Evolutionary conservation across 2,113 vertebrate species (phyloP), one percentile per base, ranked within the genome.

Genomic region (Saccopteryx leptura): DNA sequence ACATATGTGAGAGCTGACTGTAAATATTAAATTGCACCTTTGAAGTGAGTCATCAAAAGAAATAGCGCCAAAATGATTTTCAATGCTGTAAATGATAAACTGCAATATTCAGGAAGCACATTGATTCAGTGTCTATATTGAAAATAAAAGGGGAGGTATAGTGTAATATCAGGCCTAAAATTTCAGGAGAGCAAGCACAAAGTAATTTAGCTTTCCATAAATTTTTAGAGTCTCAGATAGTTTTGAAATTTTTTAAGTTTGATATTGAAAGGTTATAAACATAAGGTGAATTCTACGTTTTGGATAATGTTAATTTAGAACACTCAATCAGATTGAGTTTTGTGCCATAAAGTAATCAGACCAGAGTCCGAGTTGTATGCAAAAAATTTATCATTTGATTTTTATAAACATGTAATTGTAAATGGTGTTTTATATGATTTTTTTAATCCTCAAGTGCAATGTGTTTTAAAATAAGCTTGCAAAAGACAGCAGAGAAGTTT

Each of bases 1-100:
- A 97, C 65, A 84, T 97, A 95, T 92, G 98, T 97, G 95, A 94
- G 97, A 97, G 97, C 93, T 97, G 91, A 98, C 97, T 98, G 98
- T 96, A 98, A 78, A 97, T 93, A 92, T 97, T 98, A 97, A 98
- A 97, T 98, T 98, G 98, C 98, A 98, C 98, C 99, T 98, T 98
- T 90, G 95, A 98, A 98, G 86, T 95, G 98, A 98, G 98, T 98
- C 97, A 98, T 98, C 97, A 93, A 98, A 95, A 97, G 97, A 97
- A 98, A 98, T 99, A 99, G 99, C 99, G 99, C 99, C 99, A 99
- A 99, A 97, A 94, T 98, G 93, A 99, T 99, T 98, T 98, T 98
- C 98, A 99, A 99, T 98, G 99, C 98, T 99, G 98, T 99, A 98
- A 98, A 97, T 97, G 56, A 98, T 97, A 97, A 97, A 96, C 97